A percentile compares a stretch with the other conserved stretches of the same genome.
phyloP scores from a whole-genome alignment of 1,140 invertebrate species.

The Drosophila erecta region DNA sequence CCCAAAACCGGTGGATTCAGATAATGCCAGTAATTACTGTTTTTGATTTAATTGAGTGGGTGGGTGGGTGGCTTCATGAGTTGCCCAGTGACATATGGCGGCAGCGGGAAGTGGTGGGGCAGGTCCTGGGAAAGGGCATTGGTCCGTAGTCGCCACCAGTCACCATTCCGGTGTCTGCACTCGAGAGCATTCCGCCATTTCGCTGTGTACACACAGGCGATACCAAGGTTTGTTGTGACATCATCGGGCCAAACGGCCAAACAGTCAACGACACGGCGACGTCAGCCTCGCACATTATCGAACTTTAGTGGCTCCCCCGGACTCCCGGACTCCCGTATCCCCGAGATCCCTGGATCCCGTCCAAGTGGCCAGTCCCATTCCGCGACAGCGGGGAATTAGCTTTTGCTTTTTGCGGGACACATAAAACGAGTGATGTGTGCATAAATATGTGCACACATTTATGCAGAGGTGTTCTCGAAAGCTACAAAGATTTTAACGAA shows the following conservation, averaged over 20 bases:
- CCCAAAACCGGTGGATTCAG: slow-evolving; percentile 41
- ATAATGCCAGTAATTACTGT: slow-evolving; percentile 74
- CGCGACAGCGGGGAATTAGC: slow-evolving; percentile 67
- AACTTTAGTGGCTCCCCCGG: slow-evolving; percentile 66
- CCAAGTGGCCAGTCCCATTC: background rate
- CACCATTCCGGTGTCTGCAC: slow-evolving; percentile 21
- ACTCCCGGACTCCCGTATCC: slow-evolving; percentile 4
- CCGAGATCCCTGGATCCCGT: slow-evolving; percentile 16
- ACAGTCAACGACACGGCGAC: slow-evolving; percentile 74
- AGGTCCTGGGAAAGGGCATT: slow-evolving; percentile 39
- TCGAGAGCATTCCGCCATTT: slow-evolving; percentile 37
- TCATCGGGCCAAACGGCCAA: slow-evolving; percentile 61
- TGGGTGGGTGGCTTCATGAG: background rate
- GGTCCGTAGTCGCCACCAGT: slow-evolving; percentile 1
- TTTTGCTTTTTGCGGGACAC: slow-evolving; percentile 63
- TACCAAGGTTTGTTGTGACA: slow-evolving; percentile 72
- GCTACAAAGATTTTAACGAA: no score
- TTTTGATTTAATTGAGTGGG: slow-evolving; percentile 67
- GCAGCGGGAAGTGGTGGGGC: slow-evolving; percentile 6
- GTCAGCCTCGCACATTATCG: slow-evolving; percentile 72
- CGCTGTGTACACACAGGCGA: slow-evolving; percentile 51
- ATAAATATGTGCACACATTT: slow-evolving; percentile 13
- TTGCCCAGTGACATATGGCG: background rate
- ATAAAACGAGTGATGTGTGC: slow-evolving; percentile 41
- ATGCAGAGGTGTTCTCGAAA: background rate